Percentiles rank a stretch among this genome's conserved stretches.
Evolutionary conservation across 1,140 invertebrate genomes (phyloP).

Genomic region (Wiebesia pumilae): DNA sequence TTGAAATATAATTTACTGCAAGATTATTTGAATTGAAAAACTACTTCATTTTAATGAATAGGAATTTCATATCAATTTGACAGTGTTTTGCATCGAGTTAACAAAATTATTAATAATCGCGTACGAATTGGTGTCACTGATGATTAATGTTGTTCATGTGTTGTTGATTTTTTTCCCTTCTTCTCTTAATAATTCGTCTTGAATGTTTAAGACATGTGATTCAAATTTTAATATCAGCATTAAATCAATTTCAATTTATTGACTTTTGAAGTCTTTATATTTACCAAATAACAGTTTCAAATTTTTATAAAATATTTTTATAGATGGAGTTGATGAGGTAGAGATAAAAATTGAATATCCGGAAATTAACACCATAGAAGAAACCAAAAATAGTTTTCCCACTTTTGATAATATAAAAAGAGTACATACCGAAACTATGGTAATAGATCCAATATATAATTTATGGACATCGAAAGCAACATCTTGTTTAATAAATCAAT

Average conservation of each 20-base stretch:
- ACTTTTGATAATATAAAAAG: constrained; percentile 49
- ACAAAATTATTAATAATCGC: neutral
- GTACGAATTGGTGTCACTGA: too few relatives aligned
- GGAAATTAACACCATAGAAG: constrained; percentile 54
- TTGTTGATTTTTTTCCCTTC: too few relatives aligned
- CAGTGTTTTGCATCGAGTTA: neutral
- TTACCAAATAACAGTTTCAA: neutral
- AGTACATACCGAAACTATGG: constrained; percentile 54
- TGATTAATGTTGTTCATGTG: too few relatives aligned
- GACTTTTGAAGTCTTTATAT: neutral
- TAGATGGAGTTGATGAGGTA: constrained; percentile 20
- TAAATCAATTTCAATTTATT: neutral
- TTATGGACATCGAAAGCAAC: constrained; percentile 69
- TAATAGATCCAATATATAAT: constrained; percentile 56
- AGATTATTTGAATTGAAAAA: neutral
- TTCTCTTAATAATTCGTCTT: neutral
- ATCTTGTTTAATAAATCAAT: constrained; percentile 65
- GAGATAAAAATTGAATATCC: constrained; percentile 63
- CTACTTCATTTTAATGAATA: neutral
- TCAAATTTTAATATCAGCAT: neutral
- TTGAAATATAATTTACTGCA: too few relatives aligned
- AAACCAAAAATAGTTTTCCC: constrained; percentile 57
- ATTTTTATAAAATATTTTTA: neutral
- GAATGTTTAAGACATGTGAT: neutral
- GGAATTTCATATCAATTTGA: neutral